Base-by-base conservation (phyloP, 2,888 invertebrate genomes). In the Tetragonisca angustula region DNA sequence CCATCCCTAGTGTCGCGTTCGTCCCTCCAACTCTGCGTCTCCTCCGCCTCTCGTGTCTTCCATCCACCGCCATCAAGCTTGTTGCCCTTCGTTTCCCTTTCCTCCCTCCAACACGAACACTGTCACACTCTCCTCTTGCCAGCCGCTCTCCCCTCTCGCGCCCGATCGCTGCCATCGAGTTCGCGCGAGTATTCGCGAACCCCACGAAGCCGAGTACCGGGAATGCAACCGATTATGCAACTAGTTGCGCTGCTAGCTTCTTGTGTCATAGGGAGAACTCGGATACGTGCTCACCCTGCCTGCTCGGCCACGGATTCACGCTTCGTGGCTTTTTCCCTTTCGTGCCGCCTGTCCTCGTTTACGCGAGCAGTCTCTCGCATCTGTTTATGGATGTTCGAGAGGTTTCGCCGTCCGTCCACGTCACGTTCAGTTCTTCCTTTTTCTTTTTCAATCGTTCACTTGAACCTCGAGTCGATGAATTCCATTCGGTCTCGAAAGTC, bases 141-240 rank as follows among this genome's bases (percentile, higher is more conserved):
- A 77, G 56, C 56, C 61, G 54, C 67, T 68, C 68, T 62, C 59
- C 72, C 65, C 69, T 59, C 79, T 32, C 67, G 71, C 75, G 79
- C 70, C 74, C 83, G 84, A 79, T 74, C 81, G 56, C 75, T 69
- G 83, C 70, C 79, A 36, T 49, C 32, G 50, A 11, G 43, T 43
- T 9, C 32, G 36, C 78, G 24, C 61, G 61, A 64, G 76, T 69
- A 75, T 77, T 67, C 76, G 77, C 81, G 84, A 83, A 70, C 73
- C 81, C 81, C 73, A 67, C 61, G 79, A 73, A 73, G 36, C 59
- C 61, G 74, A 64, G 69, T 71, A 81, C 84, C 80, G 83, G 86
- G 90, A 90, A 90, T 88, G 88, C 86, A 81, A 79, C 64, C 82
- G 88, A 90, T 91, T 91, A 91, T 91, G 91, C 91, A 91, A 91